Percentiles rank a stretch among this genome's conserved stretches.
phyloP scores from a whole-genome alignment of 2,113 vertebrate genomes.

The Manacus vitellinus region DNA sequence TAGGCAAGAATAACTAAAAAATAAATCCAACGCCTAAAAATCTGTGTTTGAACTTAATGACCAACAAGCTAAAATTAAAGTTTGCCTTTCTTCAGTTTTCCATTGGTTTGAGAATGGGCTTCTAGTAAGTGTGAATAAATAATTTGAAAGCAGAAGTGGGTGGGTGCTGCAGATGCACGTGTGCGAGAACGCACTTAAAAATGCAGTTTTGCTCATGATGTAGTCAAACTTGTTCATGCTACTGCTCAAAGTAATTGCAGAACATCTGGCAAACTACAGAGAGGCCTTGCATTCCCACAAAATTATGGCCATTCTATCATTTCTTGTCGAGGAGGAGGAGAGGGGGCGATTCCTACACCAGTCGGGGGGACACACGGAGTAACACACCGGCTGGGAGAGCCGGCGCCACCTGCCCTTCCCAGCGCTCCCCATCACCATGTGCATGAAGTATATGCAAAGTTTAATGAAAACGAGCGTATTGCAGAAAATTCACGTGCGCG shows the following conservation, averaged over 20 bases:
- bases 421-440: fast-evolving
- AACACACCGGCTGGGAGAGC: neutral
- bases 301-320: fast-evolving
- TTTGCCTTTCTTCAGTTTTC: neutral
- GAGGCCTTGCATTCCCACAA: neutral
- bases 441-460: fast-evolving
- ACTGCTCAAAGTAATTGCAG: neutral
- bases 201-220: neutral
- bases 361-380: fast-evolving
- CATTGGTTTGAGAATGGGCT: neutral
- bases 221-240: neutral
- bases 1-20: neutral
- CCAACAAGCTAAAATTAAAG: neutral
- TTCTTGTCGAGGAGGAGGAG: neutral
- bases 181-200: neutral
- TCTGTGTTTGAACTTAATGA: neutral
- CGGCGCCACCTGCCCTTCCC: neutral
- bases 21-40: neutral
- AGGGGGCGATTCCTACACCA: neutral
- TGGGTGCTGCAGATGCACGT: fast-evolving
- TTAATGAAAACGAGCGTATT: neutral
- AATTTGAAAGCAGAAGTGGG: neutral
- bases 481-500: fast-evolving
- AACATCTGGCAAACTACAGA: neutral
- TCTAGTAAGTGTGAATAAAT: neutral